A percentile compares a stretch with the other conserved stretches of the same genome.
Evolutionary conservation across 1,140 invertebrate species (phyloP).

Genomic region (Aporrectodea caliginosa): DNA sequence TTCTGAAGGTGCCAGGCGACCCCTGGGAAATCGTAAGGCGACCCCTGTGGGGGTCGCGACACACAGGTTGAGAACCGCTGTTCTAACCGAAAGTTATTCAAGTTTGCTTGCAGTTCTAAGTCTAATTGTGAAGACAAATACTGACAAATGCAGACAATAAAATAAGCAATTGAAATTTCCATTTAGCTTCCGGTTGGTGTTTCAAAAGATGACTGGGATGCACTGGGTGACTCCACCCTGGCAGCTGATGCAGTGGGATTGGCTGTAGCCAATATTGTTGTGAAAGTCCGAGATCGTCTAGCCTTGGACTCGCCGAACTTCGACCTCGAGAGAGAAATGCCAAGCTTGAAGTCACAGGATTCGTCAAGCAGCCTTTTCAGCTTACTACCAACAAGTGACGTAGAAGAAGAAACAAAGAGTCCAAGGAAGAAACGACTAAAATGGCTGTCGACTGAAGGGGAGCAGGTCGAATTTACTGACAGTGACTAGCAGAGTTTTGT

Average conservation of each 20-base stretch:
- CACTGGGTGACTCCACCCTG: constrained; percentile 39
- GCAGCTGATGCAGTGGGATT: constrained; percentile 42
- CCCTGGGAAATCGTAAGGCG: too few relatives aligned
- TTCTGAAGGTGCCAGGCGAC: too few relatives aligned
- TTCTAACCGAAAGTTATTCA: too few relatives aligned
- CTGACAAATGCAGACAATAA: too few relatives aligned
- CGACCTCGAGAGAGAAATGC: not conserved
- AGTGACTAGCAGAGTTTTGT: too few relatives aligned
- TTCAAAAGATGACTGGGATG: constrained; percentile 42
- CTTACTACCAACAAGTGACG: too few relatives aligned
- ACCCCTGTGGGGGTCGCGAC: too few relatives aligned
- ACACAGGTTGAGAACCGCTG: too few relatives aligned
- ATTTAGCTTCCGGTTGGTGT: constrained; percentile 48
- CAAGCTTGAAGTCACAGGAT: not conserved
- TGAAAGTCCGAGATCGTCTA: not conserved
- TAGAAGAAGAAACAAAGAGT: not conserved
- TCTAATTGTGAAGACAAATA: too few relatives aligned
- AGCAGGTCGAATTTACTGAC: not conserved
- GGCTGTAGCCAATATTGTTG: constrained; percentile 44
- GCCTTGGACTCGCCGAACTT: not conserved
- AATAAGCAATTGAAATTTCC: constrained; percentile 12
- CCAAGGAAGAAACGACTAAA: not conserved
- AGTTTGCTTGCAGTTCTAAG: too few relatives aligned
- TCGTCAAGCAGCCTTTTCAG: not conserved
- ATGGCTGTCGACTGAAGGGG: not conserved